Percentiles rank a stretch among this genome's conserved stretches.
Conservation (phyloP, 2,888 invertebrate species). For the Ditula angustiorana region DNA sequence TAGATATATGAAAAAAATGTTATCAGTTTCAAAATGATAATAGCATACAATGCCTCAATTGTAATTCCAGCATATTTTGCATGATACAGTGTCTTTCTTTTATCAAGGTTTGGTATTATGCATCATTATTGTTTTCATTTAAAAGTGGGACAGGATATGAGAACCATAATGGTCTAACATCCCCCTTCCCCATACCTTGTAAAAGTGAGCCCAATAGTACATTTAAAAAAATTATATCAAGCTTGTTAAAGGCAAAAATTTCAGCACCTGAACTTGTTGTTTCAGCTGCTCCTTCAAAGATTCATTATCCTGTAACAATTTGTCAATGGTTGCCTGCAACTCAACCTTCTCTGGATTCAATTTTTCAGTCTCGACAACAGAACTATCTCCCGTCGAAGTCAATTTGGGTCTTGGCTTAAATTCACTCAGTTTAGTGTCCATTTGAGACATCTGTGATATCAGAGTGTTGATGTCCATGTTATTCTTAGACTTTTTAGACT, state of each 20-base stretch:
- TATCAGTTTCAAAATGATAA: no score
- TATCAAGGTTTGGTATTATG: no score
- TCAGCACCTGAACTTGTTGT: slow-evolving; percentile 91
- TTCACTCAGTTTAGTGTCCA: slow-evolving; percentile 87
- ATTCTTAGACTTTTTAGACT: slow-evolving; percentile 78
- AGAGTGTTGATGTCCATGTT: slow-evolving; percentile 88
- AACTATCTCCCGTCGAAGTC: slow-evolving; percentile 67
- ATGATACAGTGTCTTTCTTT: no score
- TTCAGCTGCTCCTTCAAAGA: slow-evolving; percentile 92
- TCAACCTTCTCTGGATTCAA: slow-evolving; percentile 73
- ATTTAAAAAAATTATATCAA: no score
- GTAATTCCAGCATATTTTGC: no score
- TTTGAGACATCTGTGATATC: slow-evolving; percentile 89
- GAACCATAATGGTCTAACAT: no score
- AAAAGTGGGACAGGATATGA: no score
- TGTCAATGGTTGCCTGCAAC: slow-evolving; percentile 86
- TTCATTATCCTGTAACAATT: slow-evolving; percentile 88
- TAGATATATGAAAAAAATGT: slow-evolving; percentile 35
- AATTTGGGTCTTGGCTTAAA: slow-evolving; percentile 80
- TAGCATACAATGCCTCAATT: no score
- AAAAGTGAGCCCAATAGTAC: no score
- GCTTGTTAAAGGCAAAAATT: no score
- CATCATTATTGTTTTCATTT: no score
- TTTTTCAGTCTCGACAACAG: slow-evolving; percentile 53
- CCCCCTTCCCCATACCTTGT: no score